Evolutionary conservation across 2,888 invertebrate species (phyloP), one percentile per base, ranked within the genome.

Genomic region (Machimus rusticus): DNA sequence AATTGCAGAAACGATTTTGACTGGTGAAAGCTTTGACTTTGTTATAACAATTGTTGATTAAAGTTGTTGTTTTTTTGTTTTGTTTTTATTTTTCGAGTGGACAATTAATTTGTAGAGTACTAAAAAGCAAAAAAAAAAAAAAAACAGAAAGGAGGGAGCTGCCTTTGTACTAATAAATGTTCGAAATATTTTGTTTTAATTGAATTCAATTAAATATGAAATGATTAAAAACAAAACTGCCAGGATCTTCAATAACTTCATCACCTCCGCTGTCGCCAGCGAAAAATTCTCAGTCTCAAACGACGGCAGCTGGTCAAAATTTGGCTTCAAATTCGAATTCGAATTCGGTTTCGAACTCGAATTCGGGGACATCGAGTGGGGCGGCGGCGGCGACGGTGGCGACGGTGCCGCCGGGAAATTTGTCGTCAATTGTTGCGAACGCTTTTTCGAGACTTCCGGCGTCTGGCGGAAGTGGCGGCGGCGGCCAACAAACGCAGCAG

Each of bases 211-310:
- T 34, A 51, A 74, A 34, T 34, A 78, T 55, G 34, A 57, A 86
- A 79, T 9, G 74, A 87, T 74, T 43, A 66, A 74, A 82, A 79
- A 81, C 34, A 86, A 28, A 66, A 57, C 74, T 79, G 46, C 74
- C 51, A 86, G 86, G 86, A 31, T 81, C 87, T 66, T 86, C 86
- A 86, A 46, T 87, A 57, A 57, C 87, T 87, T 86, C 88, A 74
- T 89, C 89, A 66, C 88, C 89, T 81, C 89, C 89, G 79, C 78
- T 89, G 9, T 89, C 89, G 66, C 89, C 89, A 81, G 89, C 88
- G 74, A 89, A 89, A 89, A 89, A 88, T 78, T 87, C 85, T 31
- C 86, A 82, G 66, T 19, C 55, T n/a, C 57, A 74, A 34, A 28
- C 86, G 34, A 19, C 78, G 28, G 28, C 28, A 9, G 23, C 46